Conservation (phyloP, 2,888 invertebrate genomes). For the Portevinia maculata region DNA sequence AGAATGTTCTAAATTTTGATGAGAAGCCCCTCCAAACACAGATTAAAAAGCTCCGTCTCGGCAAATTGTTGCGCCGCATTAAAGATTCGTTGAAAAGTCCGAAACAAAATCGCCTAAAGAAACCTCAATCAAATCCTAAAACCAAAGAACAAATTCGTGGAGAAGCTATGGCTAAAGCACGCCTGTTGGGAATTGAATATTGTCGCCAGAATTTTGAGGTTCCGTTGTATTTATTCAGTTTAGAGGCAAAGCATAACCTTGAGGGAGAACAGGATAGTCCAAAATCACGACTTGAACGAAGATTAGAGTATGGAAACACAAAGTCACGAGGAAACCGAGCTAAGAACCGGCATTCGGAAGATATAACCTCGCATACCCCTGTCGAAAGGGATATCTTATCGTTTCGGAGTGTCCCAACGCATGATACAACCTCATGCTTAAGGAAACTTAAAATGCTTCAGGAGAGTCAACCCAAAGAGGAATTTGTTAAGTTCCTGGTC, state of each 20-base stretch:
- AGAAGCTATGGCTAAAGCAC: slow-evolving; percentile 37
- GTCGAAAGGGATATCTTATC: neutral
- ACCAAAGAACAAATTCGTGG: slow-evolving; percentile 28
- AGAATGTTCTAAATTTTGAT: slow-evolving; percentile 45
- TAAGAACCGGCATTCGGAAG: neutral
- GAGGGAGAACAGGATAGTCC: neutral
- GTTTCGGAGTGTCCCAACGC: neutral
- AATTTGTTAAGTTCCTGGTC: slow-evolving; percentile 21
- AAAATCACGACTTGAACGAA: slow-evolving; percentile 40
- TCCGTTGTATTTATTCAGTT: neutral
- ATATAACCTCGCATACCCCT: neutral
- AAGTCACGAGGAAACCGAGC: slow-evolving; percentile 32
- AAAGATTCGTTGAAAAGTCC: slow-evolving; percentile 24
- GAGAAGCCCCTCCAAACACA: slow-evolving; percentile 41
- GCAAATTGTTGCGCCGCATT: slow-evolving; percentile 39
- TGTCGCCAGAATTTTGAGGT: slow-evolving; percentile 34
- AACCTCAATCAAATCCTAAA: neutral
- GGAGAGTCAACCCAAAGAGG: neutral
- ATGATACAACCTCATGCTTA: neutral
- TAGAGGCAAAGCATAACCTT: neutral
- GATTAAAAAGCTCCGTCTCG: slow-evolving; percentile 52
- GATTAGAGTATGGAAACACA: slow-evolving; percentile 48
- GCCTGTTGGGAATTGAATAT: slow-evolving; percentile 45
- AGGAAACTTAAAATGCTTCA: slow-evolving; percentile 2
- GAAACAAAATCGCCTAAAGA: neutral